Base-by-base conservation (phyloP, 2,888 invertebrate genomes). In the Euphydryas editha region DNA sequence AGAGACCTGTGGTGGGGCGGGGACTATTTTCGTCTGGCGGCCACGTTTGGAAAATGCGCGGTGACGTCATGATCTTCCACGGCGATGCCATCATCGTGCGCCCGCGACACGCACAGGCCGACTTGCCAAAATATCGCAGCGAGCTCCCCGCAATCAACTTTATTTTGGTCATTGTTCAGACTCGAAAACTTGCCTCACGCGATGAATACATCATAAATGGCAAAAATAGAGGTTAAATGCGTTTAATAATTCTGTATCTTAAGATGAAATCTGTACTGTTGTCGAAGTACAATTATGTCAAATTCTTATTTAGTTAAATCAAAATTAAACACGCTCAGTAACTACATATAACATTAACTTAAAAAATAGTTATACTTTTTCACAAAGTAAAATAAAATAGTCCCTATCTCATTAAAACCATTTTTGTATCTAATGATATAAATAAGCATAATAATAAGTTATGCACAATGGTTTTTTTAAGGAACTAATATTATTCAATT, bases 11-110 rank as follows among this genome's bases (percentile, higher is more conserved):
- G 81, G 88, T 80, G 88, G 87, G 84, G 87, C 84, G 89, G 89
- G 88, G 87, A 83, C 91, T 92, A 92, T 92, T 92, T 92, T 91
- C 86, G 92, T 92, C 92, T 92, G 92, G 89, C 91, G 88, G 91
- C 90, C 90, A 90, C 91, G 91, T 91, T 92, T 91, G 91, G 90
- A 92, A 91, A 92, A 92, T 88, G 91, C 83, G 83, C 79, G 90
- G 81, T 91, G 91, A 92, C 92, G 92, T 92, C 92, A 92, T 88
- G 83, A 81, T 86, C 86, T 85, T 87, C 90, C 84, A 83, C 85
- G 83, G 91, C 91, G 92, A 90, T 92, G 92, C 90, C 91, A 91
- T 90, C 92, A 92, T 90, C 90, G 86, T 77, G 79, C 85, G 84
- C 75, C 80, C 85, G 87, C 90, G 90, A 89, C 90, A 88, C 90